Conservation (phyloP, 2,113 vertebrate genomes). For the Anarhynchus alexandrinus region DNA sequence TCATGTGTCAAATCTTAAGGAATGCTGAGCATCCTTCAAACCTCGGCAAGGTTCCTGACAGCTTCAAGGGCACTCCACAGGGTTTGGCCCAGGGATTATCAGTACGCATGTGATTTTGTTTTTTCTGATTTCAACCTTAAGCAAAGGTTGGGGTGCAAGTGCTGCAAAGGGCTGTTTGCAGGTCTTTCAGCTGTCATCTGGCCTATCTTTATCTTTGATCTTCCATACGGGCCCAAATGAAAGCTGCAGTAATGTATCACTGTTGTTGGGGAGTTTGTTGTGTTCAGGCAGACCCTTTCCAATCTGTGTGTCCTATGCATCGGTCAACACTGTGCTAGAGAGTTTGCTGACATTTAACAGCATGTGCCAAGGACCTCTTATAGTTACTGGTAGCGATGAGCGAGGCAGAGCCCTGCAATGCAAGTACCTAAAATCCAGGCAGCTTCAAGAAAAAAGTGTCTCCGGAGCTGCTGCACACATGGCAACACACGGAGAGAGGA, state of each 20-base stretch:
- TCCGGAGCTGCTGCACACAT: rapidly evolving
- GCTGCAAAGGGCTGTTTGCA: not conserved
- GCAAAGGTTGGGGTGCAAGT: not conserved
- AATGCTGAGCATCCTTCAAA: not conserved
- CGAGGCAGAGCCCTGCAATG: not conserved
- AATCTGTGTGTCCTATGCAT: not conserved
- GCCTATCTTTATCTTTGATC: not conserved
- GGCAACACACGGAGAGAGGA: not conserved
- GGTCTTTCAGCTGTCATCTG: not conserved
- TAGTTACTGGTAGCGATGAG: not conserved
- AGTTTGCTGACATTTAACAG: not conserved
- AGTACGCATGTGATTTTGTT: not conserved
- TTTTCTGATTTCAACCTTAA: not conserved
- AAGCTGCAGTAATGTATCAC: not conserved
- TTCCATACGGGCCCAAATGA: not conserved
- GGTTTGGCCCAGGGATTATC: not conserved
- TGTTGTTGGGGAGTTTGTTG: not conserved
- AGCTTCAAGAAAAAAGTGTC: not conserved
- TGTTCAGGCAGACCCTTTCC: not conserved
- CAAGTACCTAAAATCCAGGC: not conserved
- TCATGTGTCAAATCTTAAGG: not conserved
- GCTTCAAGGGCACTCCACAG: not conserved
- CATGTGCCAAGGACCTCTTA: not conserved
- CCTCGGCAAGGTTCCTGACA: not conserved
- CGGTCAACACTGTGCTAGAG: not conserved